Evolutionary conservation across 1,140 invertebrate genomes (phyloP), one percentile per base, ranked within the genome.

Genomic region (Chionoecetes opilio): DNA sequence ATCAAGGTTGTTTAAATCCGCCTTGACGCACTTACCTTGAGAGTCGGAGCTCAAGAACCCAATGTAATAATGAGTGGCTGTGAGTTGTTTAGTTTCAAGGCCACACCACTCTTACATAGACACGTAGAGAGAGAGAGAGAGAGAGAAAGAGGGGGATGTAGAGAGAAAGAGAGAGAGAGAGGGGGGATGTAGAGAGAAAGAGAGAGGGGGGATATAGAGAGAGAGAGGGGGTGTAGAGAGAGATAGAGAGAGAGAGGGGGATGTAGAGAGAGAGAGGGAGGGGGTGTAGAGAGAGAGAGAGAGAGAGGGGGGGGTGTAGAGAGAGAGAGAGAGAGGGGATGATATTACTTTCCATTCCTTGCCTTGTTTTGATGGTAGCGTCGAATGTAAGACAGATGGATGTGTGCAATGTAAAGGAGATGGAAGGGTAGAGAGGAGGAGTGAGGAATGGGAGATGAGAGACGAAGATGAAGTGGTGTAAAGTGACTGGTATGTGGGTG

Each of bases 391-490:
- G 63, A n/a, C 21, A 26, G 26, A 75, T 75, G 63, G n/a, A 26
- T n/a, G 21, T 75, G 26, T 75, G 63, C 21, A 75, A 75, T 75
- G 63, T 6, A 75, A 75, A 75, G 63, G 21, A 75, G 26, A n/a
- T 31, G 31, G 0, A 29, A 29, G 21, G 32, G 85, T 5, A 32
- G 29, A 17, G 32, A 31, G 85, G 2, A 34, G 85, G 85, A 87
- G 85, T 26, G n/a, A 29, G 85, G 21, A 87, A 38, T 87, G 37
- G 34, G 85, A 38, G 34, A 6, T 87, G 85, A 32, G 32, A 38
- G 85, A 87, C 31, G 85, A 87, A 87, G 85, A 87, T 32, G 11
- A 87, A 32, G 85, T 32, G 34, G 85, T 37, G 85, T 11, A 31
- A 21, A 9, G 37, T 38, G 85, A 87, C 32, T 9, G 85, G 85